Base-by-base conservation (phyloP, 2,888 invertebrate species). In the Trissolcus brochymenae region DNA sequence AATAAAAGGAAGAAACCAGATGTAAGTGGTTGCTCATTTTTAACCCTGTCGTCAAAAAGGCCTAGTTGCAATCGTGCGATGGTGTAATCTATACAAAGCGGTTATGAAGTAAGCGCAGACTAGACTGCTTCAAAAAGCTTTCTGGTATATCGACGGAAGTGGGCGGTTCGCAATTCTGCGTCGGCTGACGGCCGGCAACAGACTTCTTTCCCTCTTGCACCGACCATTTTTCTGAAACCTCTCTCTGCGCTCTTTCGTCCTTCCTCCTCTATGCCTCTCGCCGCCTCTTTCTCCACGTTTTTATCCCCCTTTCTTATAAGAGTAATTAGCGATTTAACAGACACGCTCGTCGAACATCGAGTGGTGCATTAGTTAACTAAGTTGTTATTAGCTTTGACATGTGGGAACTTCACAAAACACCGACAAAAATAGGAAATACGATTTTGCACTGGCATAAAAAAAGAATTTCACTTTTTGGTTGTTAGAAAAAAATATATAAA, bases 301-400 rank as follows among this genome's bases (percentile, higher is more conserved):
- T 55, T 46, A 14, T 35, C n/a, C n/a, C 49, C 46, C 9, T 43
- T 67, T 57, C 55, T 46, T 51, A 40, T 61, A 65, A 54, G 81
- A 81, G 82, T 84, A 87, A 87, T 88, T 87, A 86, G 83, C 84
- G 84, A 87, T 87, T 87, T 86, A 86, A 86, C 85, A 84, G 85
- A 84, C 84, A 81, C 83, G 83, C 81, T 80, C 82, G 78, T 84
- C 83, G 84, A 86, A 80, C 83, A 81, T 80, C 81, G 80, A 78
- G 66, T 57, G 50, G 71, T 79, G 78, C 83, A 80, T 85, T 81
- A 81, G 81, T 82, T 83, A 83, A 84, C 81, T 84, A 83, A 86
- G 82, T 84, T 82, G 86, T 85, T 86, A 86, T 87, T 86, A 85
- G 82, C 73, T 76, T 64, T 72, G 75, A 76, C 77, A 80, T 73